phyloP scores from a whole-genome alignment of 2,888 invertebrate genomes.

The Cephonodes hylas region DNA sequence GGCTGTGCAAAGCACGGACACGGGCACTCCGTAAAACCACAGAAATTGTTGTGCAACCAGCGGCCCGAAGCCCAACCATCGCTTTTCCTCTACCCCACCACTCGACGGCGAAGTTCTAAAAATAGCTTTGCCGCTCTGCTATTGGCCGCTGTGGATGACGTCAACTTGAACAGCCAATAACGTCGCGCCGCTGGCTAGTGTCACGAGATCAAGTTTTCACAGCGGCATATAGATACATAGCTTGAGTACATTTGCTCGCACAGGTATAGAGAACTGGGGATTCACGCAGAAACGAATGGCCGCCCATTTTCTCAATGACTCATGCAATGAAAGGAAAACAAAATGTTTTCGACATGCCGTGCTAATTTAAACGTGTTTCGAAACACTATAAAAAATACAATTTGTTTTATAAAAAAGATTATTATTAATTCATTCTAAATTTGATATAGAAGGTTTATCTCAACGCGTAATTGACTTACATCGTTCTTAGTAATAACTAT shows the following conservation, averaged over 20 bases:
- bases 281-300: constrained; percentile 42
- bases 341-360: background rate
- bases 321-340: constrained; percentile 27
- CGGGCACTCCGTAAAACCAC: constrained; percentile 52
- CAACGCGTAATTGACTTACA: no score
- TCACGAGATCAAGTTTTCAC: constrained; percentile 61
- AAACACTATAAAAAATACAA: background rate
- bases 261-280: constrained; percentile 38
- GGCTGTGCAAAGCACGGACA: constrained; percentile 23
- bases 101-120: constrained; percentile 63
- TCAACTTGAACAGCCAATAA: constrained; percentile 60
- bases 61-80: constrained; percentile 36
- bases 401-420: background rate
- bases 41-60: constrained; percentile 74
- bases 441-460: no score
- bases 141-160: constrained; percentile 68
- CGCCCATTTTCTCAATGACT: constrained; percentile 39
- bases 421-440: no score
- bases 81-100: constrained; percentile 71
- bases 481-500: no score
- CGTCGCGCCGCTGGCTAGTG: constrained; percentile 32
- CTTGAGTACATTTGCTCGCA: background rate
- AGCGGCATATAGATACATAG: constrained; percentile 14
- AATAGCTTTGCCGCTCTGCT: constrained; percentile 49
- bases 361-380: background rate